Conservation (phyloP, 1,140 invertebrate species). For the Zaprionus taronus region DNA sequence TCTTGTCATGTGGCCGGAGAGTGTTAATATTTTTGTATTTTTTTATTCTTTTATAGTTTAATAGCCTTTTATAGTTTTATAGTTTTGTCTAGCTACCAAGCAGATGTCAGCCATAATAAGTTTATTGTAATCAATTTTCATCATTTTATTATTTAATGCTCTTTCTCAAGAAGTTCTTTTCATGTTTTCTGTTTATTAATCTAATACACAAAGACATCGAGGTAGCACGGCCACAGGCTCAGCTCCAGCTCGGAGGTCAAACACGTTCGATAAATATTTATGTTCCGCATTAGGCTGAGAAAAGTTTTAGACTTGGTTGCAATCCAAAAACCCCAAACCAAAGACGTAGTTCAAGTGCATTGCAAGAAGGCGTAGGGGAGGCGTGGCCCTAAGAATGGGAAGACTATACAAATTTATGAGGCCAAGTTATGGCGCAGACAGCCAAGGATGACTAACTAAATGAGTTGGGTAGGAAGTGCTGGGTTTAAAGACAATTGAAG, state of each 20-base stretch:
- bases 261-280: constrained; percentile 71
- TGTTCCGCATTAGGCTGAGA: constrained; percentile 52
- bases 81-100: constrained; percentile 37
- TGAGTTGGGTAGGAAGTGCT: constrained; percentile 8
- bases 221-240: constrained; percentile 18
- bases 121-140: constrained; percentile 45
- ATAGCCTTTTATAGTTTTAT: constrained; percentile 62
- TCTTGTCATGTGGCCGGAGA: constrained; percentile 36
- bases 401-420: constrained; percentile 26
- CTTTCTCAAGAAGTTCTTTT: constrained; percentile 31
- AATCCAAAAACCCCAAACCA: constrained; percentile 25
- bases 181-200: constrained; percentile 43
- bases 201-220: constrained; percentile 12
- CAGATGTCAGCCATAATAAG: constrained; percentile 25
- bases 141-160: constrained; percentile 28
- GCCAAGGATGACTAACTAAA: constrained; percentile 11
- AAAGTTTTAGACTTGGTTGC: constrained; percentile 31
- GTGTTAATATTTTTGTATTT: constrained; percentile 61
- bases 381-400: constrained; percentile 10
- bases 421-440: constrained; percentile 24
- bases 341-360: constrained; percentile 27
- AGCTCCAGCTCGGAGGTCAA: constrained; percentile 34
- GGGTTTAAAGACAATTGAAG: neutral
- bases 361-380: neutral
- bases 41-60: constrained; percentile 1